phyloP scores from a whole-genome alignment of 1,140 invertebrate genomes.

The Diachasmimorpha longicaudata region DNA sequence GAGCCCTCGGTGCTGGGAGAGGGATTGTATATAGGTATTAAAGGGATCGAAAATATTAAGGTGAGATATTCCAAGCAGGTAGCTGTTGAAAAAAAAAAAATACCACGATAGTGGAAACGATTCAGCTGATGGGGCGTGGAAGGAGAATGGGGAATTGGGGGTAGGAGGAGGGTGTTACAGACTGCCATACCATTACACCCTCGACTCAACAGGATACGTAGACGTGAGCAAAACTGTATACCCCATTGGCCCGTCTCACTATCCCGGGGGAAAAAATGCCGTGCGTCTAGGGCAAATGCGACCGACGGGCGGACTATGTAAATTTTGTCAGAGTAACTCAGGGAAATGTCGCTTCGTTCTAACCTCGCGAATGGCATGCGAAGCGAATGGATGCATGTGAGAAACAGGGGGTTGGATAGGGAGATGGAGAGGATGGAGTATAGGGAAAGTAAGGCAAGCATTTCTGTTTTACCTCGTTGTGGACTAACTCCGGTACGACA shows the following conservation, averaged over 20 bases:
- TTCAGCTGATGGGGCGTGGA: too few species aligned
- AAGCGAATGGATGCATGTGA: background rate
- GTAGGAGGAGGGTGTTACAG: background rate
- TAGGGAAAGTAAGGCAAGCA: background rate
- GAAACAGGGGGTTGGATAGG: background rate
- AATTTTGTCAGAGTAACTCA: slow-evolving; percentile 22
- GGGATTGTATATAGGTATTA: background rate
- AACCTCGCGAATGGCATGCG: slow-evolving; percentile 13
- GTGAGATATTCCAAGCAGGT: slow-evolving; percentile 48
- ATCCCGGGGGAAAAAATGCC: background rate
- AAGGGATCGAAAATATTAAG: slow-evolving; percentile 44
- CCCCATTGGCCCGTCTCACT: background rate
- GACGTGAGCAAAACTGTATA: background rate
- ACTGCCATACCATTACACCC: background rate
- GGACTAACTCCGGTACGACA: background rate
- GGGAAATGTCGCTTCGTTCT: slow-evolving; percentile 7
- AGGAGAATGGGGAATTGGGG: too few species aligned
- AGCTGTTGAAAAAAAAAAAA: slow-evolving; percentile 7
- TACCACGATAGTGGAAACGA: background rate
- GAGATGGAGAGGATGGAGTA: background rate
- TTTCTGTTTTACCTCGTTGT: background rate
- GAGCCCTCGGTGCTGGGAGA: background rate
- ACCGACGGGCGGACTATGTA: slow-evolving; percentile 18
- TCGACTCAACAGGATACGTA: background rate
- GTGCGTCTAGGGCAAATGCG: slow-evolving; percentile 2